Conservation (phyloP, 2,888 invertebrate species). For the Augiades crinisus region DNA sequence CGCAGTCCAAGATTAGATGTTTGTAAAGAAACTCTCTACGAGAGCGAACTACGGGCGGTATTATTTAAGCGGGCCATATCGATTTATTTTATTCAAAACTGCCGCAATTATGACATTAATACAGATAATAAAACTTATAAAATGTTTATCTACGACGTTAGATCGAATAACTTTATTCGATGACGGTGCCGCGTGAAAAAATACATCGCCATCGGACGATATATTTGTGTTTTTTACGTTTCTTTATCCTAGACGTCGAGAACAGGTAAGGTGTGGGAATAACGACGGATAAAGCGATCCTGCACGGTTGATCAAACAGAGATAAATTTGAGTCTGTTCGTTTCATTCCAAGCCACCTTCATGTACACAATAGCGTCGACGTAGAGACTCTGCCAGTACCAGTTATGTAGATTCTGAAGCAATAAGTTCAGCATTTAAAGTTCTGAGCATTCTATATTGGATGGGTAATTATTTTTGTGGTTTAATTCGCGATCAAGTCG, state of each 20-base stretch:
- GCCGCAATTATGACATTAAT: constrained; percentile 78
- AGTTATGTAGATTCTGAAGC: constrained; percentile 52
- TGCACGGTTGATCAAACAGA: constrained; percentile 51
- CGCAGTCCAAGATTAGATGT: constrained; percentile 54
- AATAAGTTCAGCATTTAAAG: constrained; percentile 50
- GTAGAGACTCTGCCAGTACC: constrained; percentile 46
- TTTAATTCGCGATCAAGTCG: constrained; percentile 61
- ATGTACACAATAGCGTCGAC: constrained; percentile 38
- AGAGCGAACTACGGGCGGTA: constrained; percentile 67
- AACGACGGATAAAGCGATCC: constrained; percentile 54
- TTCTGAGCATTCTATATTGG: constrained; percentile 50
- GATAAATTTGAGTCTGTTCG: constrained; percentile 54
- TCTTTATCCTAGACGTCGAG: constrained; percentile 36
- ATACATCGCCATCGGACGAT: constrained; percentile 45
- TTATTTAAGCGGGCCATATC: constrained; percentile 71
- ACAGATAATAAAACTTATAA: constrained; percentile 70
- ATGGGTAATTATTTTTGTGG: constrained; percentile 68
- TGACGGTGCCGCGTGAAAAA: constrained; percentile 57
- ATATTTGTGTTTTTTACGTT: constrained; percentile 32
- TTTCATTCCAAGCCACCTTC: constrained; percentile 29
- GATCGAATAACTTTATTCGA: constrained; percentile 68
- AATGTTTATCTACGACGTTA: constrained; percentile 67
- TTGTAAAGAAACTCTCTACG: constrained; percentile 46
- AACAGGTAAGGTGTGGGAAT: constrained; percentile 65
- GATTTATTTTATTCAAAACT: constrained; percentile 76